These are phyloP conservation scores for Ectobius pallidus DNA, from an alignment of 2,888 invertebrate species.

Conservation along the genomic window DNA sequence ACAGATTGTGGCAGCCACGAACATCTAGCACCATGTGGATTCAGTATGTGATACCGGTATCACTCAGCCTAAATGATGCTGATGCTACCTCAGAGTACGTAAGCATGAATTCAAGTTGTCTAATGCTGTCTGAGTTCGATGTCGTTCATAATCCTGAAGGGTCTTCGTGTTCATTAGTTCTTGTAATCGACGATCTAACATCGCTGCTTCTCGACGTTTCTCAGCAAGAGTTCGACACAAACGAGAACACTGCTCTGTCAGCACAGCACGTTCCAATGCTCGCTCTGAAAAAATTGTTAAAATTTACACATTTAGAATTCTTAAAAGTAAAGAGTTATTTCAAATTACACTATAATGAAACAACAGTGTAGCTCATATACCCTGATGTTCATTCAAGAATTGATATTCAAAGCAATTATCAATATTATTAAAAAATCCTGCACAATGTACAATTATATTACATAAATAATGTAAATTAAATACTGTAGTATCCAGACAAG, in stretches of 20 bases:
- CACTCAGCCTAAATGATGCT: slow-evolving; percentile 2
- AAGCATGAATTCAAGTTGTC: slow-evolving; percentile 43
- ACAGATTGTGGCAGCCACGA: neutral
- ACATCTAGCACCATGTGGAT: slow-evolving; percentile 6
- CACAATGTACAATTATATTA: too few relatives aligned
- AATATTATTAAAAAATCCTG: too few relatives aligned
- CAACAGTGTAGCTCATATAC: too few relatives aligned
- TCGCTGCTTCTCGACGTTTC: slow-evolving; percentile 40
- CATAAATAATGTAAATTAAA: too few relatives aligned
- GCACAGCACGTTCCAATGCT: slow-evolving; percentile 54
- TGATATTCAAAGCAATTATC: too few relatives aligned
- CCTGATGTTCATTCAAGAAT: too few relatives aligned
- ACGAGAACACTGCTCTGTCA: slow-evolving; percentile 57
- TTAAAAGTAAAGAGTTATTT: too few relatives aligned
- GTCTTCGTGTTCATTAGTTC: slow-evolving; percentile 40
- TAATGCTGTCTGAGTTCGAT: slow-evolving; percentile 42
- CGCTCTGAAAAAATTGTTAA: slow-evolving; percentile 39
- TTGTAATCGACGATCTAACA: slow-evolving; percentile 40
- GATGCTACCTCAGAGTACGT: slow-evolving; percentile 40
- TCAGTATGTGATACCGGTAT: neutral
- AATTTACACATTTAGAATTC: too few relatives aligned
- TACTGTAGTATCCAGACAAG: too few relatives aligned
- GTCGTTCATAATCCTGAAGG: slow-evolving; percentile 43
- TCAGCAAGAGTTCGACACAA: slow-evolving; percentile 47
- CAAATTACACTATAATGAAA: too few relatives aligned